Base-by-base conservation (phyloP, 2,888 invertebrate species). In the Bellardia bayeri region DNA sequence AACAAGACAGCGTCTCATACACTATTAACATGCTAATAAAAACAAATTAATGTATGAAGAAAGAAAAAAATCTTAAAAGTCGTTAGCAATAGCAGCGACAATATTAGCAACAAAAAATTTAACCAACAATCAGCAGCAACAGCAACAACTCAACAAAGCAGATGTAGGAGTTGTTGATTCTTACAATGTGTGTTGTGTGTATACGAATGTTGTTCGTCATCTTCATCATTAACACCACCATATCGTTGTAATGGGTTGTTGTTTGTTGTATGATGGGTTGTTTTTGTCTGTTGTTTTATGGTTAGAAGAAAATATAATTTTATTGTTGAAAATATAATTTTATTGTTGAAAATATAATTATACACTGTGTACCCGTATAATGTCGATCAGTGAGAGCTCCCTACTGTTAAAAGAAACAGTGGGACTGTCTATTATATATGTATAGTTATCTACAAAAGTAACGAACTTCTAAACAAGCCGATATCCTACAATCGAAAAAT, bases 261-360 rank as follows among this genome's bases (percentile, higher is more conserved):
- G 64, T 68, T 49, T 49, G 13, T 68, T 49, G 3, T 3, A 45
- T 16, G 64, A 42, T 42, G 42, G 42, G 51, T 72, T 81, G 11
- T 51, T 81, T 61, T 16, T 72, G 49, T 61, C 74, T 61, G 23
- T 79, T 84, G 74, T 40, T 79, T 74, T 68, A 42, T 79, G 64
- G 33, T 68, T 45, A 61, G 49, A 51, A 72, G 58, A 61, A 58
- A 74, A 61, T 45, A 33, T 45, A n/a, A 74, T 61, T 23, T 56
- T 23, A 13, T 56, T 40, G 14, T 69, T 14, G 16, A 30, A 49
- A 42, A 49, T 0, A 68, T 30, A n/a, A 74, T 61, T 23, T 56
- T 23, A 13, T 56, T 40, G 14, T 69, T 14, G 16, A 30, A 49
- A 42, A 49, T 0, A 68, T 30, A 49, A n/a, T 6, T 33, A 49